Evolutionary conservation across 2,888 invertebrate genomes (phyloP).

Genomic region (Idaea dimidiata): DNA sequence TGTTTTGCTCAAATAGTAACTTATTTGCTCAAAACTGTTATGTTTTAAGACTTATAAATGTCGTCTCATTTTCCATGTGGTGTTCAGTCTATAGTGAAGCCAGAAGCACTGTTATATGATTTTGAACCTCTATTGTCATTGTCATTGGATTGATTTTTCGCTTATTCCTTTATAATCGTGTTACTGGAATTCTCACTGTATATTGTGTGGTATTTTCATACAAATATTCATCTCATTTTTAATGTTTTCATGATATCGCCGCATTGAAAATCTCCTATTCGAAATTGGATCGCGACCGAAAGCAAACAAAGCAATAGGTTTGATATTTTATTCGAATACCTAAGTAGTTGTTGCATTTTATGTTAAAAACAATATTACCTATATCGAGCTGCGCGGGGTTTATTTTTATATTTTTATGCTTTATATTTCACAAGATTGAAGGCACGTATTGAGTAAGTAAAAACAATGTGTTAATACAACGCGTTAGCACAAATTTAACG

Average conservation of each 20-base stretch:
- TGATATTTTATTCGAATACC: conserved; percentile 75
- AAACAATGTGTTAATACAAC: conserved; percentile 23
- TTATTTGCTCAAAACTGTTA: conserved; percentile 12
- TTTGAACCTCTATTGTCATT: neutral
- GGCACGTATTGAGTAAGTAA: conserved; percentile 9
- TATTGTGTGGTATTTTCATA: conserved; percentile 8
- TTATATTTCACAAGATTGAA: conserved; percentile 22
- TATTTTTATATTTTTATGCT: conserved; percentile 26
- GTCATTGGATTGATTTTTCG: neutral
- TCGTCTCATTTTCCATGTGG: conserved; percentile 33
- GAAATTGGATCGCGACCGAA: conserved; percentile 60
- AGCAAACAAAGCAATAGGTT: conserved; percentile 79
- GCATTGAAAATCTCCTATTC: conserved; percentile 63
- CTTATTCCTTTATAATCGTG: neutral
- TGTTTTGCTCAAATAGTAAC: conserved; percentile 12
- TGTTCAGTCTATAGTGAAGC: neutral
- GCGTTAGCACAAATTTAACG: conserved; percentile 11
- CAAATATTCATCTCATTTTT: conserved; percentile 61
- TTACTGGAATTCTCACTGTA: neutral
- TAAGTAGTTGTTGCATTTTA: conserved; percentile 60
- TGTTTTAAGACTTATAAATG: conserved; percentile 8
- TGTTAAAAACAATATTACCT: conserved; percentile 35
- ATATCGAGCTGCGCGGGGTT: conserved; percentile 37
- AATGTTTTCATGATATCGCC: conserved; percentile 74
- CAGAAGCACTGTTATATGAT: neutral